These are phyloP conservation scores for Neogobius melanostomus DNA, from an alignment of 2,113 vertebrate genomes.

Conservation along the genomic window DNA sequence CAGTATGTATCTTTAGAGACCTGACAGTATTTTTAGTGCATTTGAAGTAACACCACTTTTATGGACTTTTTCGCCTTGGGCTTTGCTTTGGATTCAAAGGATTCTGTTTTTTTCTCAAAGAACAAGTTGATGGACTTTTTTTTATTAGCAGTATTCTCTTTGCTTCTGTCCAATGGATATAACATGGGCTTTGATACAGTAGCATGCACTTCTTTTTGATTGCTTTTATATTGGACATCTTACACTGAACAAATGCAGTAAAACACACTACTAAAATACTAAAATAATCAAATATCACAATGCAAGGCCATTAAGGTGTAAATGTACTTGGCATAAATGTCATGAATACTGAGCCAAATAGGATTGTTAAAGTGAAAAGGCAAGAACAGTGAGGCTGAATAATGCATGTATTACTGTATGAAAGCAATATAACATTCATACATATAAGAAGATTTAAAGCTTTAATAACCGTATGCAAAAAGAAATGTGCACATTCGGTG, in stretches of 20 bases:
- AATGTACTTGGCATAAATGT: neutral
- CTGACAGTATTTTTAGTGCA: conserved; percentile 12
- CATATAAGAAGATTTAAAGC: neutral
- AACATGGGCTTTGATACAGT: conserved; percentile 7
- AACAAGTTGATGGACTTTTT: neutral
- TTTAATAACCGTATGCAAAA: neutral
- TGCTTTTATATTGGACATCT: neutral
- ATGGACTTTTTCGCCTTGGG: neutral
- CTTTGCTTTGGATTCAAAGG: conserved; percentile 2
- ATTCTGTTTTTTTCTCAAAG: neutral
- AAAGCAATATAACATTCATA: neutral
- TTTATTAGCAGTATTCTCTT: neutral
- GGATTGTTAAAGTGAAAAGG: neutral
- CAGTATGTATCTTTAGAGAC: conserved; percentile 12
- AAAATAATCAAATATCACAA: neutral
- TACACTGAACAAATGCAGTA: neutral
- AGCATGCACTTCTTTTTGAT: neutral
- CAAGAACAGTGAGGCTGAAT: neutral
- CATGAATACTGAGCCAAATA: neutral
- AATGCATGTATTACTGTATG: no score
- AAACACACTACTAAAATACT: neutral
- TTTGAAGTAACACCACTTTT: conserved; percentile 15
- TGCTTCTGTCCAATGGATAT: conserved; percentile 7
- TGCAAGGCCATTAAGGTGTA: no score
- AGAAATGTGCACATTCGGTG: neutral